A percentile compares a stretch with the other conserved stretches of the same genome.
Evolutionary conservation across 2,113 vertebrate species (phyloP).

Genomic region (Pituophis catenifer): DNA sequence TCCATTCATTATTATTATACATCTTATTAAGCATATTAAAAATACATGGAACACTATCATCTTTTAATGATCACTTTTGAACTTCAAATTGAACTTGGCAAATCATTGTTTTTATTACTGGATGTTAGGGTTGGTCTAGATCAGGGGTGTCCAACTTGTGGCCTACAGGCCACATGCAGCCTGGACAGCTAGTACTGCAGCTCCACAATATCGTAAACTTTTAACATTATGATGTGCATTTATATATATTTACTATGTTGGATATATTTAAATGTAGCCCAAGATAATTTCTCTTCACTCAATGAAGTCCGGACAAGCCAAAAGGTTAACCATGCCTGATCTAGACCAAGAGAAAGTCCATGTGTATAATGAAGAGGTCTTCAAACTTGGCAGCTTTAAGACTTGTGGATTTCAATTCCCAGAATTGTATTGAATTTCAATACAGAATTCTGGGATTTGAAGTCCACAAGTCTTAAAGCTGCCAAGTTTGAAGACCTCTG

Average conservation of each 20-base stretch:
- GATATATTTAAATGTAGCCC: neutral
- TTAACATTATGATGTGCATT: neutral
- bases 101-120: neutral
- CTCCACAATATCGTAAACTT: neutral
- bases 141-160: neutral
- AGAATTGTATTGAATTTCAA: too few species aligned
- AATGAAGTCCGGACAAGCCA: neutral
- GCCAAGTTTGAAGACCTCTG: too few species aligned
- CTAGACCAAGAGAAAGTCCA: neutral
- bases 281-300: neutral
- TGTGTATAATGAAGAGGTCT: neutral
- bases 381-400: too few species aligned
- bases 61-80: neutral
- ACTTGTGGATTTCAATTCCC: too few species aligned
- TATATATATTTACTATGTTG: neutral
- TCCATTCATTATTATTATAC: neutral
- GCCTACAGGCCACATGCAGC: neutral
- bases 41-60: neutral
- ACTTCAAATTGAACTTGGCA: neutral
- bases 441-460: too few species aligned
- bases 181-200: neutral
- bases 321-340: neutral
- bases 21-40: neutral
- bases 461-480: too few species aligned
- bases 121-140: neutral